These are phyloP conservation scores for Bolborhynchus lineola DNA, from an alignment of 2,113 vertebrate species.

Conservation along the genomic window DNA sequence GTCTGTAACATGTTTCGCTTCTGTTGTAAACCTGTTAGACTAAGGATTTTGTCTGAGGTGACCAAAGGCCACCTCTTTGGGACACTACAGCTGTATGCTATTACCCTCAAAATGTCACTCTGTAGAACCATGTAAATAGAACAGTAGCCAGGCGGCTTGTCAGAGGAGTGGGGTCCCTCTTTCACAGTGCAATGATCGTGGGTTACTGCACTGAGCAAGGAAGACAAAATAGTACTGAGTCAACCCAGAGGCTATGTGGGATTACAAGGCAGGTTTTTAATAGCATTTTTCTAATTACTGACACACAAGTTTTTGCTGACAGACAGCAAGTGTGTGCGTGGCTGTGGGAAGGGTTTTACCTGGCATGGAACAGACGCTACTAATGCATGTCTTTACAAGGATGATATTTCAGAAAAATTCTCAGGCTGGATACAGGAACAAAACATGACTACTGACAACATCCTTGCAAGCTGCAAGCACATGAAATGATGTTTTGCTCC, in stretches of 20 bases:
- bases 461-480: neutral
- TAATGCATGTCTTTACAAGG: slow-evolving; percentile 58
- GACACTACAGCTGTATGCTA: neutral
- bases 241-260: slow-evolving; percentile 39
- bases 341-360: slow-evolving; percentile 46
- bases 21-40: neutral
- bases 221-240: neutral
- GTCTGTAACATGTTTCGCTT: neutral
- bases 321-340: slow-evolving; percentile 44
- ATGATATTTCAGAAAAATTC: neutral
- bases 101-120: neutral
- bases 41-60: neutral
- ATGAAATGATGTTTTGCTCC: neutral
- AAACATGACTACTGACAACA: neutral
- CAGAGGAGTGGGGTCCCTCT: neutral
- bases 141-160: neutral
- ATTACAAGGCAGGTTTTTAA: slow-evolving; percentile 57
- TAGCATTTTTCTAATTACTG: slow-evolving; percentile 60
- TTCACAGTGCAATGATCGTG: neutral
- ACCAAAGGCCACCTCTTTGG: neutral
- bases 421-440: neutral
- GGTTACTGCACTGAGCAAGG: neutral
- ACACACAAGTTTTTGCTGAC: slow-evolving; percentile 59
- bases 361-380: slow-evolving; percentile 32
- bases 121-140: neutral